These are phyloP conservation scores for Drosophila athabasca DNA, from an alignment of 1,140 invertebrate genomes.

Conservation along the genomic window DNA sequence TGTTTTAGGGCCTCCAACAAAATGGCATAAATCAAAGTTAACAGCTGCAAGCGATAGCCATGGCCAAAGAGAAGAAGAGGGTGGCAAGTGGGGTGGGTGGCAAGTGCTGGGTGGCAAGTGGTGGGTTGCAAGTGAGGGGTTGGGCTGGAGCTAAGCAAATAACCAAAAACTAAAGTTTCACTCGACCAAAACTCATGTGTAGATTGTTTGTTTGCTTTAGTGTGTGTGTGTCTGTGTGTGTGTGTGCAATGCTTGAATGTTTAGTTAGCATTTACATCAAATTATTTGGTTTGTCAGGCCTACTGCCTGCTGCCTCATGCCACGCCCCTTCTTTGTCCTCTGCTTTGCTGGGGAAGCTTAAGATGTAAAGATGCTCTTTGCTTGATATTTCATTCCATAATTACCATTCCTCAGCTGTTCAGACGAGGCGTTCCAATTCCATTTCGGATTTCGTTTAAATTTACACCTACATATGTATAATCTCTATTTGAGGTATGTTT, in stretches of 20 bases:
- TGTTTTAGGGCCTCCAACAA: constrained; percentile 41
- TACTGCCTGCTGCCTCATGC: constrained; percentile 31
- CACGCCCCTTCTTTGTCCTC: constrained; percentile 42
- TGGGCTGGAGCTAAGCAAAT: constrained; percentile 26
- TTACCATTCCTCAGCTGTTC: no score
- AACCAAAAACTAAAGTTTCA: constrained; percentile 43
- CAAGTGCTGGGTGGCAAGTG: no score
- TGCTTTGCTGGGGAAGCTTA: neutral
- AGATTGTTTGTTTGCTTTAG: constrained; percentile 42
- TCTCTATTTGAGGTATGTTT: no score
- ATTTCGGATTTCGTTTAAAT: no score
- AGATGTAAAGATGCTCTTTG: constrained; percentile 25
- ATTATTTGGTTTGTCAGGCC: constrained; percentile 64
- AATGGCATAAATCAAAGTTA: constrained; percentile 69
- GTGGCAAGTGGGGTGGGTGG: neutral
- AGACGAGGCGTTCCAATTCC: no score
- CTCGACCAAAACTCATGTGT: constrained; percentile 42
- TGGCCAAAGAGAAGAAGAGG: constrained; percentile 18
- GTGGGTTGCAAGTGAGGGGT: no score
- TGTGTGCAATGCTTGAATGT: constrained; percentile 33
- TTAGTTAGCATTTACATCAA: constrained; percentile 61
- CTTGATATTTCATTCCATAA: neutral
- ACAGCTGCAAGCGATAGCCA: constrained; percentile 52
- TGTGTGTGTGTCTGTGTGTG: constrained; percentile 17
- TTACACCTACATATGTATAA: no score